phyloP scores from a whole-genome alignment of 2,113 vertebrate species.

The Cinclus cinclus region DNA sequence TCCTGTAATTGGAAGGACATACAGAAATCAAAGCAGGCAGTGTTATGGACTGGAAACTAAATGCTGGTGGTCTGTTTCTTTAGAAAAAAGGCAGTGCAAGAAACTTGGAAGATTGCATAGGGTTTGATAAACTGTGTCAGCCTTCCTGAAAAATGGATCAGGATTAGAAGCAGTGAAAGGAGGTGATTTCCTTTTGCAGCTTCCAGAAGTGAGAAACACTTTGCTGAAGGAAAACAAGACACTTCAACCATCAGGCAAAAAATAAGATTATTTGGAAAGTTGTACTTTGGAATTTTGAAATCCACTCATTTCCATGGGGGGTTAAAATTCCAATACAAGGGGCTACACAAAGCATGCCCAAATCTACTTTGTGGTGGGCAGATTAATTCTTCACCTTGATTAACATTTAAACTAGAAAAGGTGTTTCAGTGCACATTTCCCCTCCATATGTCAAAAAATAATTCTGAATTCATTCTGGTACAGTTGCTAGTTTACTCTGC shows the following conservation, averaged over 20 bases:
- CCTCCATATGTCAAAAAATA: background rate
- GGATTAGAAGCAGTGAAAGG: background rate
- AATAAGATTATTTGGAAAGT: background rate
- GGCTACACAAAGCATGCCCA: background rate
- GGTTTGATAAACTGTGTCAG: background rate
- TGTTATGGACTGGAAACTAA: background rate
- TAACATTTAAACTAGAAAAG: background rate
- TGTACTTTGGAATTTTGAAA: background rate
- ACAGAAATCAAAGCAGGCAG: background rate
- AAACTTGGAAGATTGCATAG: accelerated
- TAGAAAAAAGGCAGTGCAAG: background rate
- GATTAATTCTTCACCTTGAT: background rate
- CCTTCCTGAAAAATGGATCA: background rate
- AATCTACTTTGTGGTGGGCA: background rate
- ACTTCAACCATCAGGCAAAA: background rate
- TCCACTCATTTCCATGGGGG: background rate
- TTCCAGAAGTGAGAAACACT: background rate
- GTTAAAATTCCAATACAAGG: background rate
- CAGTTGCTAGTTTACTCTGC: background rate
- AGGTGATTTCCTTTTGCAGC: background rate
- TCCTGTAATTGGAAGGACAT: background rate
- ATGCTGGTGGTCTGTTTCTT: background rate
- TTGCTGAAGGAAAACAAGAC: background rate
- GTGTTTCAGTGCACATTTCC: background rate
- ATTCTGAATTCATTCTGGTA: background rate